Percentiles rank a stretch among this genome's conserved stretches.
Conservation (phyloP, 2,113 vertebrate species). For the Myiozetetes cayanensis region DNA sequence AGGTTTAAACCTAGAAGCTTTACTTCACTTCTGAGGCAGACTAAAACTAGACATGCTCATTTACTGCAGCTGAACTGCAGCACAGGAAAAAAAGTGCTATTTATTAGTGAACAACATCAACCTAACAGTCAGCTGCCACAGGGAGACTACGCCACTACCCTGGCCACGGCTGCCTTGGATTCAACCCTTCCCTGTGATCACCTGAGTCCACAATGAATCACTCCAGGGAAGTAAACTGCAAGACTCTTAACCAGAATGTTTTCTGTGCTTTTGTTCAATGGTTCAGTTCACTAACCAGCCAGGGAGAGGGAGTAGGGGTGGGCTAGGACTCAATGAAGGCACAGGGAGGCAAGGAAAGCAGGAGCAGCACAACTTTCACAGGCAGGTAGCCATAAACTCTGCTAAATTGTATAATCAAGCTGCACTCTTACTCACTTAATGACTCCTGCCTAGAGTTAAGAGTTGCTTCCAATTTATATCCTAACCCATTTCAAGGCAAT, state of each 20-base stretch:
- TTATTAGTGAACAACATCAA: not conserved
- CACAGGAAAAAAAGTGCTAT: not conserved
- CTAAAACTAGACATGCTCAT: not conserved
- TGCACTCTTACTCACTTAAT: not conserved
- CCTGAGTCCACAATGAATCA: fast-evolving
- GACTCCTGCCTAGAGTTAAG: not conserved
- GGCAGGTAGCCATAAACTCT: not conserved
- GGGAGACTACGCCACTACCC: fast-evolving
- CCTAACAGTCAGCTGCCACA: not conserved
- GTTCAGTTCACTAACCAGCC: not conserved
- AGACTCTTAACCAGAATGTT: not conserved
- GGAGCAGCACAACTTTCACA: not conserved
- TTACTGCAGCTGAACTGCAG: not conserved
- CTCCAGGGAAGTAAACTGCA: not conserved
- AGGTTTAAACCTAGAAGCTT: not conserved
- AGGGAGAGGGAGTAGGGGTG: not conserved
- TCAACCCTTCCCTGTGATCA: not conserved
- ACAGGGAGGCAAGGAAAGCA: not conserved
- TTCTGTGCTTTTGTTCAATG: not conserved
- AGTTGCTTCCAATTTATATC: not conserved
- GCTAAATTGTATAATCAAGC: not conserved
- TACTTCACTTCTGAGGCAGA: not conserved
- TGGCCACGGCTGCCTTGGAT: not conserved
- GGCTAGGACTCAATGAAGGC: not conserved
- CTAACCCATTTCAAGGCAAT: not conserved